Percentiles rank a stretch among this genome's conserved stretches.
phyloP scores from a whole-genome alignment of 2,797 vertebrate genomes.

The Propithecus perrieri region DNA sequence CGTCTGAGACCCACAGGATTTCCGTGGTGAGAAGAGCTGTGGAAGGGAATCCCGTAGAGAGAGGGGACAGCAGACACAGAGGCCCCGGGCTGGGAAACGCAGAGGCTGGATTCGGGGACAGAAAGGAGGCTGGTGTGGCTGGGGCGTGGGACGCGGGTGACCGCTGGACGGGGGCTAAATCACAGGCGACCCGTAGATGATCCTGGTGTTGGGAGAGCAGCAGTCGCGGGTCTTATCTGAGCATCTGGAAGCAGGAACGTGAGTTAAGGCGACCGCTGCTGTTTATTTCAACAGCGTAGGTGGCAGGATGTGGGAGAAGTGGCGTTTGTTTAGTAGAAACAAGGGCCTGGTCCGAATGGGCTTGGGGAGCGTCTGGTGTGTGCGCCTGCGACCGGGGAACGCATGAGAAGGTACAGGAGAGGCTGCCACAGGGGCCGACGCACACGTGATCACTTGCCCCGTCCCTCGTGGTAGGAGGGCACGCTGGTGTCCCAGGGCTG shows the following conservation, averaged over 20 bases:
- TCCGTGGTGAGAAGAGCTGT: neutral
- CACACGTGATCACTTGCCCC: rapidly evolving
- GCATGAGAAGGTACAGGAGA: rapidly evolving
- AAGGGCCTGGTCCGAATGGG: neutral
- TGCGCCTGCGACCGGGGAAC: too few species aligned
- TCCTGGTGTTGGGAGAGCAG: neutral
- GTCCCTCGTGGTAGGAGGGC: rapidly evolving
- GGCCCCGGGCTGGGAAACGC: neutral
- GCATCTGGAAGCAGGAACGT: rapidly evolving
- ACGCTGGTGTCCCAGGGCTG: neutral
- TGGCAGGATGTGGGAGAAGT: neutral
- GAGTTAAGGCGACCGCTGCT: rapidly evolving
- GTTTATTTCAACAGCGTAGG: neutral
- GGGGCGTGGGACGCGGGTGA: neutral
- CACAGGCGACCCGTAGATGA: neutral
- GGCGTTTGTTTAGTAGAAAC: neutral
- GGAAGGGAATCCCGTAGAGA: neutral
- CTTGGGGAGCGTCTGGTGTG: neutral
- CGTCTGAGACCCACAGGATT: neutral
- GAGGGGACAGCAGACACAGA: neutral
- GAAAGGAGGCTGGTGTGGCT: neutral
- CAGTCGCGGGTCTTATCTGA: rapidly evolving
- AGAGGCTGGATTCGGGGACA: neutral
- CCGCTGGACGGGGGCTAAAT: neutral
- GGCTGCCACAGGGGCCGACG: rapidly evolving